Base-by-base conservation (phyloP, 2,113 vertebrate species). In the Notarius lentiginosus region DNA sequence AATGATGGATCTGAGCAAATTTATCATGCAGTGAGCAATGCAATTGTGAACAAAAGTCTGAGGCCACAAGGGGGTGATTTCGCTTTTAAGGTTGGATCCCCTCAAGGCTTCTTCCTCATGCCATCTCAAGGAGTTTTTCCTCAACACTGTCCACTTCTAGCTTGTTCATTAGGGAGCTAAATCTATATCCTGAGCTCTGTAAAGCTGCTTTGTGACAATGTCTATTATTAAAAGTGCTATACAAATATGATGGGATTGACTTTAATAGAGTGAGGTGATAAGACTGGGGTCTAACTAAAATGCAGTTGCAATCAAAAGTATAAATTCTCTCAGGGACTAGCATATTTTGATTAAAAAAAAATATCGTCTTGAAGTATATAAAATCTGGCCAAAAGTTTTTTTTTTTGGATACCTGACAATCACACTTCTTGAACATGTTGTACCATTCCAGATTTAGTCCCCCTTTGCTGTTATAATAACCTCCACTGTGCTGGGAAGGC, bases 1-100 rank as follows among this genome's bases (percentile, higher is more conserved):
- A 41, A 77, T 65, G 81, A 83, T 56, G 60, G 68, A 87, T 76
- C 12, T 53, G 56, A 51, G 58, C 66, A 53, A 79, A 56, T 56
- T 55, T 27, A 55, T 79, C 51, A 79, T 79, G 75, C 17, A 24
- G 12, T 77, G 15, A 15, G 75, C 75, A 77, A 77, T 55, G 49
- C 60, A 41, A 61, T 81, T 61, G 30, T 15, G 79, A 61, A 61
- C 56, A 47, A 61, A 47, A 47, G 30, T 61, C 55, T 58, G 17
- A 34, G 77, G 27, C 77, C 79, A 79, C 17, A 34, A 79, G 55
- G 34, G 55, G 77, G 34, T 20, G 77, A 60, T 15, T 79, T 34
- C 4, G 18, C 55, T 79, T 56, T 56, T 15, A 11, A 79, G 75
- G 24, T 24, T 77, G 41, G 47, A 51, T 77, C 75, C 22, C 49